Evolutionary conservation across 2,888 invertebrate genomes (phyloP), one percentile per base, ranked within the genome.

Genomic region (Latheticus oryzae): DNA sequence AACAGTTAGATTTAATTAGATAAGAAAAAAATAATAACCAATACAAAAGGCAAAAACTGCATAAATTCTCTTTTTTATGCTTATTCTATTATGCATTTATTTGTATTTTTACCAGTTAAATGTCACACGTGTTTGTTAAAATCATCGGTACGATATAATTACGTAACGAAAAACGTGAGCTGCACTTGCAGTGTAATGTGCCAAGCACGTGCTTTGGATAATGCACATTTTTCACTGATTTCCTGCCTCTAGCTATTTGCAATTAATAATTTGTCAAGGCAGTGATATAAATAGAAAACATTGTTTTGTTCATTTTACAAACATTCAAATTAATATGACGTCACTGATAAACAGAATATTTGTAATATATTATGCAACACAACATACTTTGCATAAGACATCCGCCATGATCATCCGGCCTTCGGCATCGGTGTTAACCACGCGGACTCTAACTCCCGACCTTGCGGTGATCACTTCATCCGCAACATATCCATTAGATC

Each of bases 361-460:
- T n/a, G n/a, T n/a, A n/a, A n/a, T n/a, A n/a, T n/a, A n/a, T n/a
- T n/a, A n/a, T n/a, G n/a, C n/a, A n/a, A n/a, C n/a, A 11, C 16
- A 51, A 68, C 83, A 83, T 80, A 89, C 87, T 78, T 85, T 85
- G 72, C 89, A 91, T 17, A 96, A 83, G 15, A 92, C 87, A 81
- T 96, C 95, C 24, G 90, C 89, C 94, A 96, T 94, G 32, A 90
- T 90, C 90, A 95, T 89, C 53, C 96, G 84, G 1, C 97, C 97
- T 80, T 97, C 97, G 40, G 96, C 95, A 81, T 97, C 97, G 2
- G 97, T 97, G 80, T 97, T 97, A 50, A 91, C 92, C 37, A 97
- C 85, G 54, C 96, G 85, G 45, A 96, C 87, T 57, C 93, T 83
- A n/a, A 84, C 84, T 2, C 95, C 94, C 61, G 91, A 89, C 51